A percentile compares a stretch with the other conserved stretches of the same genome.
Evolutionary conservation across 2,888 invertebrate species (phyloP).

Genomic region (Caenorhabditis panamensis): DNA sequence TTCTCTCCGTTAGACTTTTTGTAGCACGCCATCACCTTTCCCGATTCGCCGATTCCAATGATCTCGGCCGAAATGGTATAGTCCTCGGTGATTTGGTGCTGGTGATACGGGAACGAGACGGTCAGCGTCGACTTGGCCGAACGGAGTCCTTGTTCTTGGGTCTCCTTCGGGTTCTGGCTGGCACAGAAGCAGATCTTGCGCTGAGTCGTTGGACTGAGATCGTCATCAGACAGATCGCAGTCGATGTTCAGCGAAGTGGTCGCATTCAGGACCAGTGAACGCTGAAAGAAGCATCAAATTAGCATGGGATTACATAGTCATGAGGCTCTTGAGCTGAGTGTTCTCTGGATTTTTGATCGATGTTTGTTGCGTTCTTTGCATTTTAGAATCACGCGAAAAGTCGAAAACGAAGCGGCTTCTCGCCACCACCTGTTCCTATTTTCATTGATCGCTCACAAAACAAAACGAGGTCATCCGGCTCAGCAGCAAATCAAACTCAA

Average conservation of each 20-base stretch:
- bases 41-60: constrained; percentile 96
- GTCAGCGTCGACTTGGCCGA: constrained; percentile 59
- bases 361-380: constrained; percentile 30
- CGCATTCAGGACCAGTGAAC: constrained; percentile 75
- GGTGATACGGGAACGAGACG: constrained; percentile 74
- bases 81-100: constrained; percentile 79
- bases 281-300: constrained; percentile 61
- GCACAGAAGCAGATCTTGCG: constrained; percentile 76
- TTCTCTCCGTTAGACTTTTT: constrained; percentile 88
- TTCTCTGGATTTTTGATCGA: constrained; percentile 27
- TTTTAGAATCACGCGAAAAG: constrained; percentile 35
- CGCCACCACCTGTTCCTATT: constrained; percentile 26
- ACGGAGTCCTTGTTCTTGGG: constrained; percentile 71
- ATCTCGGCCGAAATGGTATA: constrained; percentile 84
- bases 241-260: constrained; percentile 72
- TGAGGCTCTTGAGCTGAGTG: constrained; percentile 9
- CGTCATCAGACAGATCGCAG: constrained; percentile 71
- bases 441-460: constrained; percentile 24
- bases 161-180: constrained; percentile 69
- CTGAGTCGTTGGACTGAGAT: constrained; percentile 64
- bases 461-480: constrained; percentile 27
- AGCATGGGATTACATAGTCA: background rate
- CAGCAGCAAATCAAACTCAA: constrained; percentile 19
- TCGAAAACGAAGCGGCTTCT: constrained; percentile 6
- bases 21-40: constrained; percentile 96